Evolutionary conservation across 2,797 vertebrate species (phyloP), one percentile per base, ranked within the genome.

Genomic region (Xenops minutus): DNA sequence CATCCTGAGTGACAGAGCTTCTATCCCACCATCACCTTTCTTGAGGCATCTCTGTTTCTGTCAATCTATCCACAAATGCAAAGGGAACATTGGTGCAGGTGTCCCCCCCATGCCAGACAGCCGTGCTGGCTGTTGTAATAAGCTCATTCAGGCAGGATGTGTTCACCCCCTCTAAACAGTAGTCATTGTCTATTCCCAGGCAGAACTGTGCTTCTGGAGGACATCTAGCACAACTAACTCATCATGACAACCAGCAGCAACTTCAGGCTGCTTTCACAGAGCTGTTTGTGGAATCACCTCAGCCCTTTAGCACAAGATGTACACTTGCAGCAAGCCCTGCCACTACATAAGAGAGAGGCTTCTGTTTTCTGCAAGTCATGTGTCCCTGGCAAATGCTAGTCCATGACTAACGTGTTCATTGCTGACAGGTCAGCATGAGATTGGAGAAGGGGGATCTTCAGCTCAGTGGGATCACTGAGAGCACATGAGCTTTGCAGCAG

Each of bases 211-310:
- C 90, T 95, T 94, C 85, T 94, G 93, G 85, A 84, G 93, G 85
- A 94, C 94, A 79, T 84, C 66, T 95, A 88, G 88, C 90, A 94
- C 96, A 95, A 67, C 92, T 97, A 97, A 95, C 90, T 85, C 90
- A 67, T 94, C 90, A 2, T 95, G 96, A 94, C 96, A 96, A 94
- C 90, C 77, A 92, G 83, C 92, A 95, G 89, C 92, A 97, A 96
- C 90, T 95, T 93, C 71, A 90, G 93, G 77, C 92, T 94, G 92
- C 93, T 94, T 94, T 74, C 88, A 71, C 32, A 46, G 88, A 82
- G 93, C 83, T 87, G 90, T 89, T 95, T 87, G 84, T 87, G 67
- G 80, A 44, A 71, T 82, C 90, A 94, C 71, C 86, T 90, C 86
- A 79, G 83, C 90, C 85, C 52, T 90, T 91, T 56, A 85, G 92